Base-by-base conservation (phyloP, 2,888 invertebrate genomes). In the Parasteatoda lunata region DNA sequence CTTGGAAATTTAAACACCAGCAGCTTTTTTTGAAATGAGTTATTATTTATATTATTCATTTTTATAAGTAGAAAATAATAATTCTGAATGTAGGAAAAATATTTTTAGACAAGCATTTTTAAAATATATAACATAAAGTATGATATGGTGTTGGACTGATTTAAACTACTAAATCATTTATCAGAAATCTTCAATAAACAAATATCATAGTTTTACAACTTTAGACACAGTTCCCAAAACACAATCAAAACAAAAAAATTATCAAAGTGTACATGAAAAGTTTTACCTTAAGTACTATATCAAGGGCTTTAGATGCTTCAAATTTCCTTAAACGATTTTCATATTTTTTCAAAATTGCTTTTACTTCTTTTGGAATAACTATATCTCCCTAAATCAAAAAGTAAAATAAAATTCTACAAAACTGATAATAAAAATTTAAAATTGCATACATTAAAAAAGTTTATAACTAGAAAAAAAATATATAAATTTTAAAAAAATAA, bases 271-370 rank as follows among this genome's bases (percentile, higher is more conserved):
- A 47, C n/a, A 49, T 4, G 30, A 54, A 4, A 15, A 52, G 11
- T 70, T 70, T 87, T 84, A 91, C 91, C 82, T 91, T 91, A 90
- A 98, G 92, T 30, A 95, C 96, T 76, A 92, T 92, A 90, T 96
- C 95, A 30, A 98, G 92, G 0, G 97, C 97, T 92, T 95, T 95
- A 1, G 94, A 94, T 91, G 96, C 96, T 90, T 96, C 94, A 93
- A 96, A 98, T 92, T 95, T 95, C 89, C 96, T 93, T 48, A 98
- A 93, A 91, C 94, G 94, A 47, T 92, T 92, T 91, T 98, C 97
- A 91, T 95, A 94, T 89, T 90, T 91, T 51, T 91, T 90, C 70
- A 92, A 89, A 15, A 90, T 88, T 77, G 90, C 91, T 78, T 90
- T 91, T 73, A 88, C 89, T 66, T 90, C 90, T 80, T 91, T 90